Base-by-base conservation (phyloP, 2,888 invertebrate genomes). In the Molanna angustata region DNA sequence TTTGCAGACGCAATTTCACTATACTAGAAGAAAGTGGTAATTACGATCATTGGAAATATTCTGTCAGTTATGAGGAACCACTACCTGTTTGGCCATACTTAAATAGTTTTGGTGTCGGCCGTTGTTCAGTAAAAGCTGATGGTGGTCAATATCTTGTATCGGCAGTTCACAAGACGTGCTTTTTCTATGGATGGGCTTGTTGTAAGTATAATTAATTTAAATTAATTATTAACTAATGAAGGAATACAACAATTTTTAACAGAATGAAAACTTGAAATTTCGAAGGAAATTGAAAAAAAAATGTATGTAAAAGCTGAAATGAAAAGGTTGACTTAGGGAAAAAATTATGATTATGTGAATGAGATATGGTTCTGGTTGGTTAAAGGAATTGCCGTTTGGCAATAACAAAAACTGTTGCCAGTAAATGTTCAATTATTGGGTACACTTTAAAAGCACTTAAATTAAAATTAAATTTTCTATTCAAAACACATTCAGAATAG, bases 11-110 rank as follows among this genome's bases (percentile, higher is more conserved):
- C 16, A 53, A 48, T 16, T 53, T 53, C 33, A 53, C 74, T 59
- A 78, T 87, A 39, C 68, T 81, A 1, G 69, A 76, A 0, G 87
- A 88, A 65, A 78, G 78, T 57, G 85, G 85, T 2, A 82, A 83
- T 64, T 79, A 79, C 61, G 80, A 83, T 42, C 78, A 84, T 61
- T 88, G 87, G 87, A 80, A 80, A 60, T 88, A 88, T 64, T 76
- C 80, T 1, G 82, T 82, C 0, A 66, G 76, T 55, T 87, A 87
- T 62, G 78, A 72, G 2, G 87, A 88, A 64, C 72, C 74, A 60
- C 70, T 87, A 39, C 81, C 82, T 2, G 79, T 83, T 56, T 74
- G 85, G 70, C 86, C 86, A 1, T 73, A 80, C 61, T 74, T 84
- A 62, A 66, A 74, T 49, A 84, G 85, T 64, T 66, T 66, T 16